Base-by-base conservation (phyloP, 1,140 invertebrate genomes). In the Philaenus spumarius region DNA sequence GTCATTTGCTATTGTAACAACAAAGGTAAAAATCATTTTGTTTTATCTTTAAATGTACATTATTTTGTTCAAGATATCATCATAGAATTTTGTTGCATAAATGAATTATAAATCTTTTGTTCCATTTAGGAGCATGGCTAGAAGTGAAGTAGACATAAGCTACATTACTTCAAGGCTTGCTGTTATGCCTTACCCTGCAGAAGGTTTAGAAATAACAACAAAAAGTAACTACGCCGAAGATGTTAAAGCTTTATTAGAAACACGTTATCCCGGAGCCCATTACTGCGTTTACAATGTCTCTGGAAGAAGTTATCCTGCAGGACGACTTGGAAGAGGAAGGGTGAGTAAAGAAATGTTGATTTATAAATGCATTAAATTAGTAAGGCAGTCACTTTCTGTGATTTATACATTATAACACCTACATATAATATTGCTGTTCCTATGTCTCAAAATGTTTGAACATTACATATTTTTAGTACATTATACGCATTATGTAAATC, bases 221-320 rank as follows among this genome's bases (percentile, higher is more conserved):
- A 86, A 89, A 68, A 93, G 89, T 24, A 96, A 96, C 72, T 90
- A 94, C 68, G 88, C 95, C 51, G 93, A 97, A 67, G 93, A 96
- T 71, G 92, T 96, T 0, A 79, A 83, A 65, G 82, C 78, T 20
- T 87, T 83, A 62, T 72, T 90, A 4, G 83, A 89, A 62, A 80
- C 81, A 14, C 78, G 88, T 46, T 90, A 95, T 73, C 82, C 82
- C 15, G 78, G 81, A 64, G 72, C 80, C 62, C 81, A 84, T 71
- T 86, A 94, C 77, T 81, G 85, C 67, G 77, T 93, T 30, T 91
- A 91, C 66, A 94, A 94, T 72, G 77, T 91, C 54, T 87, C 83
- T 51, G 84, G 83, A 39, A 82, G 78, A 60, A 75, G 66, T 26
- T 89, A 82, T 70, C 77, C 73, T 66, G 75, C 76, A 9, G 66